Conservation (phyloP, 2,888 invertebrate genomes). For the Cheilosia impressa region DNA sequence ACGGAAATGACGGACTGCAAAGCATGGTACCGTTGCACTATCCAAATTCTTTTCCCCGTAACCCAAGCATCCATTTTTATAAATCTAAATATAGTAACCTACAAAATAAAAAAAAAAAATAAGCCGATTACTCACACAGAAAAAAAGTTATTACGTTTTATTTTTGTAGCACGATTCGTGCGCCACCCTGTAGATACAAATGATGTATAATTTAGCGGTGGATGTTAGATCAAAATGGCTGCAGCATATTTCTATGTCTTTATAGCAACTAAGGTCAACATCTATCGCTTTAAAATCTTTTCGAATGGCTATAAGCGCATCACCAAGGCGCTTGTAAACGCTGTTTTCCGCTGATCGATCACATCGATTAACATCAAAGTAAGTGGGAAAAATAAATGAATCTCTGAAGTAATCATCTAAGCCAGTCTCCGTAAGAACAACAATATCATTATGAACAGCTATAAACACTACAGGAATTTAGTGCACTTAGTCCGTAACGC, state of each 20-base stretch:
- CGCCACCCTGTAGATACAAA: slow-evolving; percentile 3
- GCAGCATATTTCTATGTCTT: background rate
- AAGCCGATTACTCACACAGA: too few relatives aligned
- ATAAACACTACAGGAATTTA: background rate
- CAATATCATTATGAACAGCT: background rate
- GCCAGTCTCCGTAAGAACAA: background rate
- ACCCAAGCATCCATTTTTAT: too few relatives aligned
- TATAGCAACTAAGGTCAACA: background rate
- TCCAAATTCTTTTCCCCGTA: too few relatives aligned
- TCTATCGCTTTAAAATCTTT: too few relatives aligned
- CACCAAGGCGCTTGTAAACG: background rate
- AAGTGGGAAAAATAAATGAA: background rate
- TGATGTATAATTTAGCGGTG: background rate
- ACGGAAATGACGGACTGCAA: too few relatives aligned
- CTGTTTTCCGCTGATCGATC: background rate
- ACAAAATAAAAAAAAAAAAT: too few relatives aligned
- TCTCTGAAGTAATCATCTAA: background rate
- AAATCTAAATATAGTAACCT: too few relatives aligned
- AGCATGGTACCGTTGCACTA: too few relatives aligned
- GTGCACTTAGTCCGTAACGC: background rate
- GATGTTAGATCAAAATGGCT: background rate
- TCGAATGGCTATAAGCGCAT: background rate
- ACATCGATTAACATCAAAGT: slow-evolving; percentile 1
- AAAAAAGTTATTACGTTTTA: too few relatives aligned
- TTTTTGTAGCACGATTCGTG: too few relatives aligned